Evolutionary conservation across 2,113 vertebrate genomes (phyloP).

Genomic region (Eurystomus gularis): DNA sequence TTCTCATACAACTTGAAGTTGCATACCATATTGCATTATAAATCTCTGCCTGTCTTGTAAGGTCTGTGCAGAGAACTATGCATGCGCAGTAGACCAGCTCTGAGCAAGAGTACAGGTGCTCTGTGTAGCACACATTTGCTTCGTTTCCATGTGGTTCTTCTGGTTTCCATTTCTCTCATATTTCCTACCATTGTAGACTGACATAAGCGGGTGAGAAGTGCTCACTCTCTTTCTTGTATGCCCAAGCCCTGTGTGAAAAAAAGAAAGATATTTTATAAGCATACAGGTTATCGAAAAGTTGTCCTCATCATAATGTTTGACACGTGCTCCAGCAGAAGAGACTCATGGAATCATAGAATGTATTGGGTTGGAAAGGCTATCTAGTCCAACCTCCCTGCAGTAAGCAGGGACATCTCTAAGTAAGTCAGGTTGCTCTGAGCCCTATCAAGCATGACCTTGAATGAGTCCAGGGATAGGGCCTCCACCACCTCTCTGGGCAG

Average conservation of each 20-base stretch:
- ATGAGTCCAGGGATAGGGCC: too few species aligned
- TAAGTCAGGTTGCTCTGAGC: too few species aligned
- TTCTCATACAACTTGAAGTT: neutral
- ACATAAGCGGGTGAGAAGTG: neutral
- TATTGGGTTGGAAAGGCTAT: too few species aligned
- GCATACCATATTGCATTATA: rapidly evolving
- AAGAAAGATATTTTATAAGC: neutral
- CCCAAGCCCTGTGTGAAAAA: neutral
- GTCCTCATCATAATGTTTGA: neutral
- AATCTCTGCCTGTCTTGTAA: neutral
- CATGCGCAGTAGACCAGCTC: neutral
- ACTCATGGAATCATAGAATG: neutral
- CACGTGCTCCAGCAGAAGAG: neutral
- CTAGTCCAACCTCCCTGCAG: too few species aligned
- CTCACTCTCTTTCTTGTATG: neutral
- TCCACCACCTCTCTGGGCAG: too few species aligned
- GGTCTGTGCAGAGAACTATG: neutral
- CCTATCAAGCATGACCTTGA: too few species aligned
- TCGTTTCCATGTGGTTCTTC: neutral
- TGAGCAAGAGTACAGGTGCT: neutral
- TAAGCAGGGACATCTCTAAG: too few species aligned
- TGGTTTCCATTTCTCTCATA: neutral
- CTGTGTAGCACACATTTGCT: neutral
- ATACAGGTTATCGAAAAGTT: neutral
- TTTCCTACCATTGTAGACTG: neutral